phyloP scores from a whole-genome alignment of 35 echinoderm and acorn worm species.

The Apostichopus japonicus region DNA sequence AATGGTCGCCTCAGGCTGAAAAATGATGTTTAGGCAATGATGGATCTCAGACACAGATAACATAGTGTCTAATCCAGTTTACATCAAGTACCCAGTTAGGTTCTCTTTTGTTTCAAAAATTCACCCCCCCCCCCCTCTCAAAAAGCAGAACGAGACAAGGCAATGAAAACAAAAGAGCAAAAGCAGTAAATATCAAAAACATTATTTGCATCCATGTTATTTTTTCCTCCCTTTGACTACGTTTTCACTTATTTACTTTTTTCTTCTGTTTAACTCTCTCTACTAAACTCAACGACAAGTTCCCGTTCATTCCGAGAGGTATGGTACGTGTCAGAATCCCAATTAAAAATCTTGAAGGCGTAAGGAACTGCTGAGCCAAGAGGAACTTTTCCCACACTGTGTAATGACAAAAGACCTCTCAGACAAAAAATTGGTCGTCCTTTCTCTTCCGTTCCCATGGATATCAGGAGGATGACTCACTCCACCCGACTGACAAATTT shows the following conservation, averaged over 20 bases:
- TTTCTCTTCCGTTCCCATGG: slow-evolving; percentile 17
- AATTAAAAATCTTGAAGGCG: slow-evolving; percentile 46
- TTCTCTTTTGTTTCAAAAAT: no score
- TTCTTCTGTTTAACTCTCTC: no score
- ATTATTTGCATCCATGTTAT: not conserved
- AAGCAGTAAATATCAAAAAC: not conserved
- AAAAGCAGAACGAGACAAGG: not conserved
- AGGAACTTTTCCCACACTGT: slow-evolving; percentile 25
- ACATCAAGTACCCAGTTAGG: not conserved
- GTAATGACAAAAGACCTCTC: slow-evolving; percentile 12
- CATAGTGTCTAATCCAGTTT: not conserved
- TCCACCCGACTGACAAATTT: slow-evolving; percentile 39
- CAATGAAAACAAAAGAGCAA: not conserved
- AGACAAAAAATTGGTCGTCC: not conserved
- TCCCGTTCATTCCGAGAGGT: not conserved
- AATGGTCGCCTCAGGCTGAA: not conserved
- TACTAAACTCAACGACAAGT: no score
- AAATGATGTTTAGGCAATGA: not conserved
- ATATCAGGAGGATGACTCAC: slow-evolving; percentile 11
- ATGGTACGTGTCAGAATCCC: slow-evolving; percentile 44
- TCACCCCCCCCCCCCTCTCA: no score
- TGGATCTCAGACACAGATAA: slow-evolving; percentile 19
- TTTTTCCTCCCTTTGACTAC: not conserved
- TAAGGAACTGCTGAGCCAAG: not conserved
- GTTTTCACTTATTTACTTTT: no score